Evolutionary conservation across 2,888 invertebrate genomes (phyloP), one percentile per base, ranked within the genome.

Genomic region (Yponomeuta plumbellus): DNA sequence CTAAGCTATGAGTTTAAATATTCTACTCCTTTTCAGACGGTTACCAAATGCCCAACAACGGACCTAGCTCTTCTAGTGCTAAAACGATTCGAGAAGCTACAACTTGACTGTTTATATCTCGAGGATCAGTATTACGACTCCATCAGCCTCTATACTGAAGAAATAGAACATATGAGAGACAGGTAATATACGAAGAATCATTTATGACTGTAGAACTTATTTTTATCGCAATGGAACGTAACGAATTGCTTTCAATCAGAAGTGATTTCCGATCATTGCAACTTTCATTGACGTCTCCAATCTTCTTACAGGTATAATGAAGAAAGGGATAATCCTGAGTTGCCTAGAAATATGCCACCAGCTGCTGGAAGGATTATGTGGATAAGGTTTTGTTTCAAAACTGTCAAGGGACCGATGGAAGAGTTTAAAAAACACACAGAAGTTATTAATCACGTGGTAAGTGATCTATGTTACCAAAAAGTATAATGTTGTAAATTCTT

Each of bases 351-450:
- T 76, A 93, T 95, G 90, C 96, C 97, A 2, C 96, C 97, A 0
- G 94, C 96, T 20, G 92, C 95, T 20, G 97, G 97, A 5, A 92
- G 96, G 75, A 94, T 97, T 22, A 92, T 94, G 79, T 97, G 97
- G 97, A 95, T 96, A 71, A 90, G 97, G 68, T 95, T 96, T 74
- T 93, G 97, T 68, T 94, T 94, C 73, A 92, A 92, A 68, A 93
- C 94, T 70, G 94, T 97, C 66, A 93, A 95, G 74, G 87, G 88
- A 22, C 96, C 97, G 0, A 97, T 97, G 96, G 86, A 94, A 64
- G 88, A 93, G 70, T 86, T 83, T 66, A 80, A 79, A 71, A 70
- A 81, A 1, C 87, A 88, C 57, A 75, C 79, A 76, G 93, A 86
- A 80, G 85, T 91, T 71, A 90, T 91, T 17, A 86, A 80, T 1